Conservation (phyloP, 2,113 vertebrate genomes). For the Pao palembangensis region DNA sequence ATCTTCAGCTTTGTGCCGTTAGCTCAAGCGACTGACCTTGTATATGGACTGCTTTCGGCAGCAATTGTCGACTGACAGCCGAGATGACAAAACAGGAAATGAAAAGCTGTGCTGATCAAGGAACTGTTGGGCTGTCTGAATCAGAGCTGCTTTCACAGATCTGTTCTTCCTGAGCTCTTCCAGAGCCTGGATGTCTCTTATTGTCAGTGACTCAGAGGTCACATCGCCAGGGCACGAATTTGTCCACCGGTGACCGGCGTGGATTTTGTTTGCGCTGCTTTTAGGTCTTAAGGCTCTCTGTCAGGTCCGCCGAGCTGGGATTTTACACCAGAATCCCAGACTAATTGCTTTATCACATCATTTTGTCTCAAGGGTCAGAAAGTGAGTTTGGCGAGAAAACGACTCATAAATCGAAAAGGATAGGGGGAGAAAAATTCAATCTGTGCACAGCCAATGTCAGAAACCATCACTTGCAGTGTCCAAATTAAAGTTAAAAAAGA, state of each 20-base stretch:
- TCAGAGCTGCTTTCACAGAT: conserved; percentile 9
- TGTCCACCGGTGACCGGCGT: conserved; percentile 46
- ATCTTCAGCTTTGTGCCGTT: conserved; percentile 5
- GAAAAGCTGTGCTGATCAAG: conserved; percentile 39
- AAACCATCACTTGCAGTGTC: conserved; percentile 62
- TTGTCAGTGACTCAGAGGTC: conserved; percentile 40
- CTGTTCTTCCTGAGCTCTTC: conserved; percentile 9
- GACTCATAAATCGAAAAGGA: conserved; percentile 67
- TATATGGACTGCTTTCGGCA: conserved; percentile 14
- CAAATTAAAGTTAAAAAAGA: conserved; percentile 57
- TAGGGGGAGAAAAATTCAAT: conserved; percentile 67
- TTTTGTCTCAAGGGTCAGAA: conserved; percentile 70
- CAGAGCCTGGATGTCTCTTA: conserved; percentile 29
- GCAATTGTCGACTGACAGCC: conserved; percentile 12
- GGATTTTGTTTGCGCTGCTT: conserved; percentile 43
- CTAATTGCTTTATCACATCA: conserved; percentile 71
- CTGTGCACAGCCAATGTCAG: conserved; percentile 65
- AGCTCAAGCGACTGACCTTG: conserved; percentile 14
- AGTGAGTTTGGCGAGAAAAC: conserved; percentile 62
- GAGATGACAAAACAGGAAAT: conserved; percentile 16
- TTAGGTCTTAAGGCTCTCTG: conserved; percentile 39
- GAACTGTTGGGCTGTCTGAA: conserved; percentile 23
- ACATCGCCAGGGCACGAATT: conserved; percentile 25
- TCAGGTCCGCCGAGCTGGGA: conserved; percentile 38
- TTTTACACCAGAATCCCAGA: conserved; percentile 46